Evolutionary conservation across 2,797 vertebrate genomes (phyloP).

Genomic region (Sebastes kiyomatsui): DNA sequence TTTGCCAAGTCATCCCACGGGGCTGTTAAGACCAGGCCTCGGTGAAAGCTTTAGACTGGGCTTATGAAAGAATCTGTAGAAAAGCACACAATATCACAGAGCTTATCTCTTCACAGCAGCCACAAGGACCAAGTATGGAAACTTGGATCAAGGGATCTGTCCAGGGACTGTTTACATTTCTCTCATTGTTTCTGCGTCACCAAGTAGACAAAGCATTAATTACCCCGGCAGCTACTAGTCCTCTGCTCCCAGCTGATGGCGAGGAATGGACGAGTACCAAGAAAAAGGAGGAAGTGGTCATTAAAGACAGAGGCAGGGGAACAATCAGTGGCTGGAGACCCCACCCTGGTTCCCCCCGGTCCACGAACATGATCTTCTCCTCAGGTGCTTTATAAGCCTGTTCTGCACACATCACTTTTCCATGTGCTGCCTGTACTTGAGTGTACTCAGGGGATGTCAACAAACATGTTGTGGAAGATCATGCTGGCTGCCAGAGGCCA

Average conservation of each 20-base stretch:
- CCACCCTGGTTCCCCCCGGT: slow-evolving; percentile 42
- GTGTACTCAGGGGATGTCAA: slow-evolving; percentile 3
- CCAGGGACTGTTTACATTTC: slow-evolving; percentile 76
- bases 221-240: slow-evolving; percentile 48
- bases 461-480: slow-evolving; percentile 49
- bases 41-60: not conserved
- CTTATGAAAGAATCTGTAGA: slow-evolving; percentile 36
- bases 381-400: not conserved
- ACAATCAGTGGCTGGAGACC: slow-evolving; percentile 58
- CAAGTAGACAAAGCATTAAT: slow-evolving; percentile 61
- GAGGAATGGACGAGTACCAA: slow-evolving; percentile 28
- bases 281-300: slow-evolving; percentile 57
- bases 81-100: slow-evolving; percentile 24
- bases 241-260: slow-evolving; percentile 52
- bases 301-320: slow-evolving; percentile 44
- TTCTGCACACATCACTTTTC: slow-evolving; percentile 25
- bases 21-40: not conserved
- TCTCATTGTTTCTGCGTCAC: slow-evolving; percentile 74
- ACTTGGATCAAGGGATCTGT: slow-evolving; percentile 63
- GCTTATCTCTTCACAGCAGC: slow-evolving; percentile 61
- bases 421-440: slow-evolving; percentile 3
- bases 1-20: not conserved
- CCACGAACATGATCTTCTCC: slow-evolving; percentile 26
- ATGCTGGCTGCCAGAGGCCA: slow-evolving; percentile 9
- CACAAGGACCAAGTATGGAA: slow-evolving; percentile 60